Evolutionary conservation across 2,888 invertebrate genomes (phyloP).

Genomic region (Laothoe populi): DNA sequence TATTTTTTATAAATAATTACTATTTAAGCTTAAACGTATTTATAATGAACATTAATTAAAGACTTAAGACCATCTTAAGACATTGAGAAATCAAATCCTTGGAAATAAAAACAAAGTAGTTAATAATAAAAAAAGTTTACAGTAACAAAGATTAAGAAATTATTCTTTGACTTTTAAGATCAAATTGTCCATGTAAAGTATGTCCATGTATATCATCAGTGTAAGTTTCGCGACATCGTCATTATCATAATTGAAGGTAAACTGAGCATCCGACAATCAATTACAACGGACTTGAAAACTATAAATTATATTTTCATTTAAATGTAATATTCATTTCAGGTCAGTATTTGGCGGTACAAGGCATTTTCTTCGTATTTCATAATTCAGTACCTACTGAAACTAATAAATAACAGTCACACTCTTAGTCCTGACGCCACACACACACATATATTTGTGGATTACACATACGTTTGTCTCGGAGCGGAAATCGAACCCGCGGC

Average conservation of each 20-base stretch:
- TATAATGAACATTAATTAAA: too few species aligned
- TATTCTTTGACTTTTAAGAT: background rate
- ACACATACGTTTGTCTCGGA: too few species aligned
- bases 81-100: background rate
- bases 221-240: conserved; percentile 18
- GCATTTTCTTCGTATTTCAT: too few species aligned
- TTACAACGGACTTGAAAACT: conserved; percentile 17
- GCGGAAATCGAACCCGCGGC: too few species aligned
- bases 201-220: conserved; percentile 11
- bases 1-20: too few species aligned
- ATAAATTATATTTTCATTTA: conserved; percentile 19
- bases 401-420: too few species aligned
- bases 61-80: background rate
- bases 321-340: background rate
- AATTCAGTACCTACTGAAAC: too few species aligned
- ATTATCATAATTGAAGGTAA: conserved; percentile 24
- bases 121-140: conserved; percentile 17
- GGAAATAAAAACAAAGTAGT: conserved; percentile 4
- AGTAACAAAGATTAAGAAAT: conserved; percentile 16
- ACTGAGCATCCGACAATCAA: conserved; percentile 22
- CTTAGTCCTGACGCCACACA: too few species aligned
- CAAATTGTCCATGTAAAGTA: conserved; percentile 16
- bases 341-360: too few species aligned
- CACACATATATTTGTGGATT: too few species aligned
- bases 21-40: too few species aligned